phyloP scores from a whole-genome alignment of 1,140 invertebrate genomes.

The Trachelipus rathkii region DNA sequence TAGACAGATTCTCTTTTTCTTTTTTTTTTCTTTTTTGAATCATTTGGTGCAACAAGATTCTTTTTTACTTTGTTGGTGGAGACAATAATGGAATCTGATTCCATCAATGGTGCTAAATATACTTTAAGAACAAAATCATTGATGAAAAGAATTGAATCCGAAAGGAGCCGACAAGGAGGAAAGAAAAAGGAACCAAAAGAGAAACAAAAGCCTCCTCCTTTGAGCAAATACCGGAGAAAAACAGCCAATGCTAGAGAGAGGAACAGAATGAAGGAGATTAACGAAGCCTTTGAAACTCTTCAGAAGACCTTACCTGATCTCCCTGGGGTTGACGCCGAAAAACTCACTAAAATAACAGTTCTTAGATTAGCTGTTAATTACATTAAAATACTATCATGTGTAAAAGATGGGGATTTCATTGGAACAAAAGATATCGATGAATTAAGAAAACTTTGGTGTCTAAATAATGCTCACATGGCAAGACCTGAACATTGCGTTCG shows the following conservation, averaged over 20 bases:
- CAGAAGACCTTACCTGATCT: constrained; percentile 66
- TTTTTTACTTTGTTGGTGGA: background rate
- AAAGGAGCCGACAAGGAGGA: constrained; percentile 49
- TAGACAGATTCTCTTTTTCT: too few species aligned
- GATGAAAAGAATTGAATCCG: constrained; percentile 54
- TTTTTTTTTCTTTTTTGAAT: too few species aligned
- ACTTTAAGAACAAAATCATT: constrained; percentile 56
- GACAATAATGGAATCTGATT: background rate
- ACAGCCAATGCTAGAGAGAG: constrained; percentile 83
- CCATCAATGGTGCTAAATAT: constrained; percentile 49
- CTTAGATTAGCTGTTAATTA: constrained; percentile 81
- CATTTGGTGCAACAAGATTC: too few species aligned
- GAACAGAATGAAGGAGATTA: constrained; percentile 80
- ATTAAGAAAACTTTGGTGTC: constrained; percentile 40
- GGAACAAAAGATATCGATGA: constrained; percentile 38
- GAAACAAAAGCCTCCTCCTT: constrained; percentile 71
- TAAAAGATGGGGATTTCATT: constrained; percentile 49
- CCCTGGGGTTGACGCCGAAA: constrained; percentile 56
- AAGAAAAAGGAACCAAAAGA: constrained; percentile 51
- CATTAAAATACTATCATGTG: constrained; percentile 62
- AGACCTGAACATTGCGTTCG: constrained; percentile 38
- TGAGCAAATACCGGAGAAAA: constrained; percentile 83
- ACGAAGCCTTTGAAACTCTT: constrained; percentile 75
- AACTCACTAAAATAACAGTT: constrained; percentile 83
- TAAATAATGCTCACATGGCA: constrained; percentile 44